Percentiles rank a stretch among this genome's conserved stretches.
These are phyloP conservation scores for Ephydatia muelleri DNA, from an alignment of 37 sponge, comb jelly and placozoan species.

Conservation along the genomic window DNA sequence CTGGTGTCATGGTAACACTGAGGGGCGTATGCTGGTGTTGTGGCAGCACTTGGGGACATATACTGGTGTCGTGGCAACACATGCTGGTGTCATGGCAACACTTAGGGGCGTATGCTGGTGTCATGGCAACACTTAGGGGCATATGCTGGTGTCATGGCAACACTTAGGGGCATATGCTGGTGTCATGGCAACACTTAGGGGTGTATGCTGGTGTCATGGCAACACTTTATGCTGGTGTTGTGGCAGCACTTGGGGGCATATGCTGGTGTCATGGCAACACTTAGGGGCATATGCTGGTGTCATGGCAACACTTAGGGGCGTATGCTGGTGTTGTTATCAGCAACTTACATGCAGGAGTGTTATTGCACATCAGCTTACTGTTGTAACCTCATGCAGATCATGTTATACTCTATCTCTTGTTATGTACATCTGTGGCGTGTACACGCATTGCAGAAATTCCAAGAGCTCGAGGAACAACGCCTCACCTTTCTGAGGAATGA, in stretches of 20 bases:
- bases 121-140: background rate
- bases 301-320: background rate
- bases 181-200: background rate
- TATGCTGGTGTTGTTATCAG: background rate
- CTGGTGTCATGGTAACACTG: background rate
- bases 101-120: background rate
- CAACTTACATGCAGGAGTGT: too few relatives aligned
- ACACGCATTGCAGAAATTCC: slow-evolving; percentile 65
- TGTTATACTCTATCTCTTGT: too few relatives aligned
- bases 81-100: too few relatives aligned
- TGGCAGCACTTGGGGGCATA: background rate
- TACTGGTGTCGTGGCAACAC: background rate
- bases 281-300: background rate
- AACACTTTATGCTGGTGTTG: too few relatives aligned
- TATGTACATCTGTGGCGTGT: too few relatives aligned
- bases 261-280: background rate
- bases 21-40: background rate
- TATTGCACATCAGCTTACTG: too few relatives aligned
- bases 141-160: background rate
- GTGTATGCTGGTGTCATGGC: background rate
- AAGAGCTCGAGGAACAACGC: slow-evolving; percentile 84
- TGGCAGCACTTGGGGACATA: background rate
- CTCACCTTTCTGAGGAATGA: slow-evolving; percentile 79
- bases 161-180: background rate
- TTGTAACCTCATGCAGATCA: too few relatives aligned